Base-by-base conservation (phyloP, 1,140 invertebrate genomes). In the Drosophila aff. region DNA sequence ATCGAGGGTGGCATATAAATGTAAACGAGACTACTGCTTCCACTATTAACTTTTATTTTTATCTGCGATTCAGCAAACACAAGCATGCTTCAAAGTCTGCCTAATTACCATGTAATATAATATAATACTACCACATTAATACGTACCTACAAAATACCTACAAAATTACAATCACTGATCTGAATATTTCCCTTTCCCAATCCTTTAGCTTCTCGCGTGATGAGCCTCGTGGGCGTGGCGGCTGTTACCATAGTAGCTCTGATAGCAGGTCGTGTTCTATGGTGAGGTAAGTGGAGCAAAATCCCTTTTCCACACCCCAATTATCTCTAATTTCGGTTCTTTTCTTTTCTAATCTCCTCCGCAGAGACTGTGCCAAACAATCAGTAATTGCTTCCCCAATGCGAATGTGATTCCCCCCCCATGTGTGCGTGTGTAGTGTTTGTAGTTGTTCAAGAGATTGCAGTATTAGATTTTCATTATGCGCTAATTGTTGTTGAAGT, bases 391-490 rank as follows among this genome's bases (percentile, higher is more conserved):
- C 66, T 38, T 61, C 74, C 74, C 38, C 52, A 58, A 47, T 66
- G 49, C 67, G 62, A 72, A 73, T 82, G 83, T 86, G 84, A 86
- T 86, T 77, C 84, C 84, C 82, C 23, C 23, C 38, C 6, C 36
- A 11, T 44, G 64, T 55, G 47, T 67, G 64, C 55, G 47, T 47
- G 44, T 57, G 28, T 71, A 60, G 44, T 74, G 58, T 76, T 62
- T 59, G 41, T 78, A 16, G 33, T 77, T 78, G 31, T 66, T 71
- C 21, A 44, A 15, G 65, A 81, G 84, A 81, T 89, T 83, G 84
- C 84, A 87, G 84, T 87, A 87, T 87, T 87, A 87, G 69, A 63
- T 80, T 74, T 76, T 68, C 66, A 63, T 69, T 80, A 60, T 74
- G 63, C 67, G 47, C 75, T 76, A 81, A 72, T 72, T 57, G 77